Percentiles rank a stretch among this genome's conserved stretches.
Evolutionary conservation across 1,140 invertebrate genomes (phyloP).

Genomic region (Saccostrea cuccullata): DNA sequence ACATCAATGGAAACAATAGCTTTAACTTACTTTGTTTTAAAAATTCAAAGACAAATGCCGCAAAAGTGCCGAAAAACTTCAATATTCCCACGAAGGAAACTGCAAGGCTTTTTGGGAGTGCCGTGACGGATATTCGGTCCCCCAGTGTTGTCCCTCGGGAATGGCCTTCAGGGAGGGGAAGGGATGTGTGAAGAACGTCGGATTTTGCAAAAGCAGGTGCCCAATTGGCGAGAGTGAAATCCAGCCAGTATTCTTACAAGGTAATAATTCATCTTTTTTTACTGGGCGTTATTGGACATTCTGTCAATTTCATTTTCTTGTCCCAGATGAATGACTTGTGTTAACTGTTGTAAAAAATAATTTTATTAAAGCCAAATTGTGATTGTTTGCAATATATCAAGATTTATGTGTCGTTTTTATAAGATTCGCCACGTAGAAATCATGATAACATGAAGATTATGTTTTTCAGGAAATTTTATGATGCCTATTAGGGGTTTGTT

Average conservation of each 20-base stretch:
- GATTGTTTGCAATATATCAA: background rate
- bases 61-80: conserved; percentile 32
- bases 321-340: background rate
- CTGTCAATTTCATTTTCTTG: background rate
- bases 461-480: conserved; percentile 16
- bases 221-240: background rate
- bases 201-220: conserved; percentile 10
- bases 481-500: background rate
- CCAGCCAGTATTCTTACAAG: conserved; percentile 40
- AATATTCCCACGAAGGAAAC: conserved; percentile 44
- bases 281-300: background rate
- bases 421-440: background rate
- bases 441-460: background rate
- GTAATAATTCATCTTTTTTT: conserved; percentile 8
- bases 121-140: conserved; percentile 40
- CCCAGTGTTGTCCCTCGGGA: conserved; percentile 49
- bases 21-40: too few species aligned
- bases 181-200: conserved; percentile 42
- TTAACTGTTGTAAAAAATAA: background rate
- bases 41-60: conserved; percentile 45
- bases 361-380: background rate
- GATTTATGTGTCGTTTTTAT: background rate
- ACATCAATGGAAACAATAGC: too few species aligned
- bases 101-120: conserved; percentile 53
- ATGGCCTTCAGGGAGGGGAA: conserved; percentile 40